phyloP scores from a whole-genome alignment of 30 jellyfish, hydroid and myxozoan genomes.

The Aurelia sp. region DNA sequence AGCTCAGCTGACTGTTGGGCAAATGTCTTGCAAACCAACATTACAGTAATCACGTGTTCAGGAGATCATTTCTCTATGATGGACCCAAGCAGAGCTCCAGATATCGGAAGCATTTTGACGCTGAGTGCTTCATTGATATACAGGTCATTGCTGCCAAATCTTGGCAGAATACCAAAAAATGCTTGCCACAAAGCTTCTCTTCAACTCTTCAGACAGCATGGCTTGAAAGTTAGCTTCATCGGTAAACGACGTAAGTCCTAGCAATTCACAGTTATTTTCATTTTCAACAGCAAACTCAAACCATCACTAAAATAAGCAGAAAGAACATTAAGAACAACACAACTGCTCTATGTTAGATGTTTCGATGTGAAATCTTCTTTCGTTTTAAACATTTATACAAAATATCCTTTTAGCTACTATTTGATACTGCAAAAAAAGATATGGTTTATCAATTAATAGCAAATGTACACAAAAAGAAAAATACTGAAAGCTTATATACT shows the following conservation, averaged over 20 bases:
- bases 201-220: conserved; percentile 8
- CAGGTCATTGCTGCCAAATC: conserved; percentile 26
- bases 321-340: too few species aligned
- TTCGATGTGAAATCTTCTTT: too few species aligned
- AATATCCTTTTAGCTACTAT: background rate
- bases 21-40: conserved; percentile 24
- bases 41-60: conserved; percentile 23
- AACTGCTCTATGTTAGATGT: too few species aligned
- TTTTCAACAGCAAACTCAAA: too few species aligned
- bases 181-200: conserved; percentile 37
- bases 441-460: too few species aligned
- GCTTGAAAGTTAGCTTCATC: conserved; percentile 24
- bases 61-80: conserved; percentile 78
- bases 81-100: conserved; percentile 68
- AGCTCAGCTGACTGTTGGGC: conserved; percentile 64
- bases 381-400: too few species aligned
- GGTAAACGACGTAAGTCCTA: conserved; percentile 6
- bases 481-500: too few species aligned
- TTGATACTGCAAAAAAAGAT: background rate
- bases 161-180: conserved; percentile 14
- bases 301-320: too few species aligned
- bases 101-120: conserved; percentile 45
- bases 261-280: background rate
- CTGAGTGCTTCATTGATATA: conserved; percentile 45
- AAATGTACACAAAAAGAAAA: too few species aligned